Percentiles rank a stretch among this genome's conserved stretches.
phyloP scores from a whole-genome alignment of 2,113 vertebrate species.

The Chionis minor region DNA sequence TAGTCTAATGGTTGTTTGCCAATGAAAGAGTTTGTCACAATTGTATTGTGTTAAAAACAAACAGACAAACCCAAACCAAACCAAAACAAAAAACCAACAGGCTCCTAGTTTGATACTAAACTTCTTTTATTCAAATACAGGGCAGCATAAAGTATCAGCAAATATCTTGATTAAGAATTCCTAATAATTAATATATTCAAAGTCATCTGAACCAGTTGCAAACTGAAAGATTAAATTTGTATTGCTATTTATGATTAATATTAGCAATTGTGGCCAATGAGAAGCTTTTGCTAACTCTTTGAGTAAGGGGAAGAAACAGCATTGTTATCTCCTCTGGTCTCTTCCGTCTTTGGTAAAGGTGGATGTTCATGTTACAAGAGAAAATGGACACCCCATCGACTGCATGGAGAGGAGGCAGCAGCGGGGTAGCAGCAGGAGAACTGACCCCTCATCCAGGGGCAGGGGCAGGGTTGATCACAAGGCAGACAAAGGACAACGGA shows the following conservation, averaged over 20 bases:
- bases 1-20: not conserved
- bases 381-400: not conserved
- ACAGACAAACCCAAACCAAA: too few relatives aligned
- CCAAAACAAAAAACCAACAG: accelerated
- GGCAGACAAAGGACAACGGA: not conserved
- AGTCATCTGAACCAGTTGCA: not conserved
- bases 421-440: not conserved
- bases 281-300: not conserved
- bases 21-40: not conserved
- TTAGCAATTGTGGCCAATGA: not conserved
- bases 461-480: not conserved
- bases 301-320: not conserved
- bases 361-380: not conserved
- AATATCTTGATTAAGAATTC: not conserved
- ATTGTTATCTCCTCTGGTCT: not conserved
- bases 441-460: not conserved
- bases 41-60: not conserved
- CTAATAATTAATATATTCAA: not conserved
- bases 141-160: not conserved
- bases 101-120: not conserved
- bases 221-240: not conserved
- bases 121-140: not conserved
- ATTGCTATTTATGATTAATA: not conserved
- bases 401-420: not conserved
- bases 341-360: not conserved